These are phyloP conservation scores for Tricholaema leucomelas DNA, from an alignment of 2,113 vertebrate genomes.

Conservation along the genomic window DNA sequence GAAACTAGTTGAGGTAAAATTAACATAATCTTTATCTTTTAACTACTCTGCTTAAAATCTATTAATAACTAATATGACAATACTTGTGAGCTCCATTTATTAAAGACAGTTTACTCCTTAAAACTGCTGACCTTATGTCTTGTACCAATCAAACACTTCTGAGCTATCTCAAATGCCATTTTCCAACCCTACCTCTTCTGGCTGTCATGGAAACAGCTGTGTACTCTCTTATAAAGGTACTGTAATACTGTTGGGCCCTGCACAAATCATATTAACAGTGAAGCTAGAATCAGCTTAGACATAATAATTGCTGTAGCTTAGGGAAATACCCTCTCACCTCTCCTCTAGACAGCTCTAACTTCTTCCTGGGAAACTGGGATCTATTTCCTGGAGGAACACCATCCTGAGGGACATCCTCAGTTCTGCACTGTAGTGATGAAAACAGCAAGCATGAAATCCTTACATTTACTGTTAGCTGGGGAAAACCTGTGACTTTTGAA, in stretches of 20 bases:
- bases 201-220: neutral
- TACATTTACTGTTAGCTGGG: neutral
- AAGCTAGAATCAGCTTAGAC: slow-evolving; percentile 4
- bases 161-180: slow-evolving; percentile 17
- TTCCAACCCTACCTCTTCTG: neutral
- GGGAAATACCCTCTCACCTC: neutral
- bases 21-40: neutral
- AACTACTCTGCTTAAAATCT: neutral
- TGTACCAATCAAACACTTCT: neutral
- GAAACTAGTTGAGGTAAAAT: neutral
- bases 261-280: slow-evolving; percentile 42
- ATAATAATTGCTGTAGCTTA: neutral
- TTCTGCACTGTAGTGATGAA: neutral
- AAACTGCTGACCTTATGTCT: slow-evolving; percentile 12
- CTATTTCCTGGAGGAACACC: neutral
- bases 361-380: neutral
- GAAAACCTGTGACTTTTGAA: neutral
- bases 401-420: neutral
- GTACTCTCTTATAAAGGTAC: neutral
- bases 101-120: slow-evolving; percentile 13
- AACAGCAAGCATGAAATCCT: neutral
- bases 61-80: neutral
- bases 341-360: neutral
- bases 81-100: neutral
- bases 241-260: neutral